Base-by-base conservation (phyloP, 2,888 invertebrate species). In the Xylota sylvarum region DNA sequence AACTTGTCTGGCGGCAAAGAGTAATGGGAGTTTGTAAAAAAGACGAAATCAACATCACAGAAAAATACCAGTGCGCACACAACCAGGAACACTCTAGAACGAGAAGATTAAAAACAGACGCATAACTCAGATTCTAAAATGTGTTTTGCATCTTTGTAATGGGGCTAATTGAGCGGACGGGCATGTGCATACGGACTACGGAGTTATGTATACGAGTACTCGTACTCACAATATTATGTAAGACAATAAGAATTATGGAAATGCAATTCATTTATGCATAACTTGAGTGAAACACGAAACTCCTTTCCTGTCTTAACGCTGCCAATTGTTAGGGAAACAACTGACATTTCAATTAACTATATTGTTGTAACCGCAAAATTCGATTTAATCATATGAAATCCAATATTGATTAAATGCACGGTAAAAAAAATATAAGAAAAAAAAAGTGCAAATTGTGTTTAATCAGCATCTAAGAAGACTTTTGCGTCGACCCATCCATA, bases 101-200 rank as follows among this genome's bases (percentile, higher is more conserved):
- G 19, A 37, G 14, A 37, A 72, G 78, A 83, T 83, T 78, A 78
- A 72, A 83, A 83, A 52, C 82, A 83, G 79, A 65, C 77, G 67
- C 67, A 67, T 48, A 32, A 55, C 23, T 62, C 35, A 70, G 40
- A 64, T 69, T 65, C 58, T 60, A 60, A 83, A 83, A 83, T 83
- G 78, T 83, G 82, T 83, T 83, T 78, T 78, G 82, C 82, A 72
- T 83, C 82, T 65, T 72, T 60, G 70, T 72, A 79, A 79, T 79
- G 72, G 58, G 82, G 78, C 78, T 83, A 83, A 83, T 83, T 83
- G 82, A 83, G 77, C 60, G n/a, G 60, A 65, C 65, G 60, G 43
- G 27, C 30, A 62, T 40, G 40, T 56, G 37, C 37, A 69, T 37
- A 30, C 32, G 35, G 12, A 50, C 62, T 37, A 30, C 32, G 35